phyloP scores from a whole-genome alignment of 1,140 invertebrate species.

The Aphidius ervi region DNA sequence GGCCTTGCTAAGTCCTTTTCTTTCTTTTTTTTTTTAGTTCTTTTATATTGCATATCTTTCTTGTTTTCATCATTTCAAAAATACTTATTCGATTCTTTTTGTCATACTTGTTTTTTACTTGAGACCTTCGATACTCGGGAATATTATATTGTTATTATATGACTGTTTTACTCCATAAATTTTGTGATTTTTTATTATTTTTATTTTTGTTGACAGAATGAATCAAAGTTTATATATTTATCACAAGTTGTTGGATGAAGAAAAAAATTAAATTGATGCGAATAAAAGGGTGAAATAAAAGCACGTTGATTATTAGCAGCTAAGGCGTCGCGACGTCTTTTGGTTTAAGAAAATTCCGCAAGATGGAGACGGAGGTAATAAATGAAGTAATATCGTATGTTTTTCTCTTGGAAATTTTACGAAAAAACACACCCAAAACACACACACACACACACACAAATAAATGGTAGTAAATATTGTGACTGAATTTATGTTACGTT shows the following conservation, averaged over 20 bases:
- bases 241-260: too few relatives aligned
- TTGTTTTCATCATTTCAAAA: not conserved
- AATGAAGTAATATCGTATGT: too few relatives aligned
- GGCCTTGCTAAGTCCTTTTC: slow-evolving; percentile 22
- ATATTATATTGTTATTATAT: too few relatives aligned
- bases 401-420: too few relatives aligned
- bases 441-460: too few relatives aligned
- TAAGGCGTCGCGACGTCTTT: slow-evolving; percentile 46
- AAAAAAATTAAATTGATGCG: slow-evolving; percentile 9
- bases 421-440: too few relatives aligned
- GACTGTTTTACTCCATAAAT: not conserved
- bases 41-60: not conserved
- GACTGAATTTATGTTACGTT: too few relatives aligned
- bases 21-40: not conserved
- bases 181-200: slow-evolving; percentile 2
- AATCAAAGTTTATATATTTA: too few relatives aligned
- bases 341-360: slow-evolving; percentile 48
- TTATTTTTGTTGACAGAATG: not conserved
- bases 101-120: not conserved
- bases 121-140: too few relatives aligned
- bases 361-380: slow-evolving; percentile 45
- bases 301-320: slow-evolving; percentile 39
- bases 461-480: too few relatives aligned
- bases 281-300: slow-evolving; percentile 26
- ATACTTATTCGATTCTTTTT: not conserved